Conservation (phyloP, 2,888 invertebrate species). For the Acanthococcus lagerstroemiae region DNA sequence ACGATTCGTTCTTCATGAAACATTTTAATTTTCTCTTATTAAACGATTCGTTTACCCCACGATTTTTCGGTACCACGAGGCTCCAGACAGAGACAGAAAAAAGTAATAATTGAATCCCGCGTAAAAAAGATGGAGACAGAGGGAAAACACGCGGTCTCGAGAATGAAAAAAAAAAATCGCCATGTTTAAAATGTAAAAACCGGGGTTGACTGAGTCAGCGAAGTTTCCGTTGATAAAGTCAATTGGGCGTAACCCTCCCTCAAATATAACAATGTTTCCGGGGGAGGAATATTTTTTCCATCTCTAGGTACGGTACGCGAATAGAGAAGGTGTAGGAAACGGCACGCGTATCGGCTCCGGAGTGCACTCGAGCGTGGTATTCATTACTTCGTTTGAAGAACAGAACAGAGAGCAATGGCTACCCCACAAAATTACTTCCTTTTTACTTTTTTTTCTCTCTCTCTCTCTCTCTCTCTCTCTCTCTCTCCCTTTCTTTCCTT, state of each 20-base stretch:
- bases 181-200: conserved; percentile 12
- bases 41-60: neutral
- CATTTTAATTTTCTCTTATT: neutral
- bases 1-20: too few relatives aligned
- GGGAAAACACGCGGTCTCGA: neutral
- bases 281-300: conserved; percentile 13
- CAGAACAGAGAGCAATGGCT: conserved; percentile 18
- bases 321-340: conserved; percentile 18
- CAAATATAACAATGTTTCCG: conserved; percentile 12
- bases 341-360: conserved; percentile 23
- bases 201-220: conserved; percentile 26
- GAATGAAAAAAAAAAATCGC: conserved; percentile 14
- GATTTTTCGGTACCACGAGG: too few relatives aligned
- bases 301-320: neutral
- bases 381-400: conserved; percentile 22
- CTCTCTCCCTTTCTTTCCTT: neutral
- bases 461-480: neutral
- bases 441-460: neutral
- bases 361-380: conserved; percentile 26
- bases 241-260: conserved; percentile 29
- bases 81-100: too few relatives aligned
- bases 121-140: neutral
- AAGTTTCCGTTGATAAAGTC: conserved; percentile 25
- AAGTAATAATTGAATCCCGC: neutral
- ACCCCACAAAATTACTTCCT: conserved; percentile 14